Base-by-base conservation (phyloP, 2,113 vertebrate genomes). In the Rutilus rutilus region DNA sequence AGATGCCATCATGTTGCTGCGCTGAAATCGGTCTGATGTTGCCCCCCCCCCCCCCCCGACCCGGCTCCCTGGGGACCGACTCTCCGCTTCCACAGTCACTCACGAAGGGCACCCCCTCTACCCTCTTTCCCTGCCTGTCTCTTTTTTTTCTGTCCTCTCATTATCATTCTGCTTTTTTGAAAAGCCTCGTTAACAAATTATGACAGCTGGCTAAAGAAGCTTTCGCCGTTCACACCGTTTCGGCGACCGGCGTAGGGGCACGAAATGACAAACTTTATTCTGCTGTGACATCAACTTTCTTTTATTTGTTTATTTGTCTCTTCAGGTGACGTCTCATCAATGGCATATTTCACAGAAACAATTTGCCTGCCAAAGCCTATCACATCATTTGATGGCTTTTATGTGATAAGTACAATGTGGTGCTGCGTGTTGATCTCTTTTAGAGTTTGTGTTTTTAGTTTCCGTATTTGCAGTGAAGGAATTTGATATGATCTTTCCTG, bases 11-110 rank as follows among this genome's bases (percentile, higher is more conserved):
- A 96, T 93, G 91, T 85, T 91, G 92, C 92, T 87, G 93, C 90
- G 94, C 94, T 96, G 95, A 96, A 96, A 96, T 96, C 91, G 92
- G 93, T 94, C 93, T 96, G 95, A 95, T 95, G 95, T 95, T 90
- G 93, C 91, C 92, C 93, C 90, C 36, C 92, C 90, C 36, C 92
- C 90, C 39, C 92, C 92, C 91, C 85, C 2, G 73, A 25, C 25
- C 45, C 14, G 92, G 93, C 93, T 94, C 94, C 93, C 93, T 91
- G 91, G 92, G 92, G 94, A 92, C 91, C 88, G 91, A 92, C 92
- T 86, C 92, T 92, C 88, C 89, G 93, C 93, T 93, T 94, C 93
- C 92, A 82, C 62, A 94, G 93, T 91, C 93, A 91, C 89, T 93
- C 86, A 83, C 91, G 90, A 94, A 92, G 92, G 92, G 91, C 88